These are phyloP conservation scores for Aphelinus atriplicis DNA, from an alignment of 1,140 invertebrate genomes.

Conservation along the genomic window DNA sequence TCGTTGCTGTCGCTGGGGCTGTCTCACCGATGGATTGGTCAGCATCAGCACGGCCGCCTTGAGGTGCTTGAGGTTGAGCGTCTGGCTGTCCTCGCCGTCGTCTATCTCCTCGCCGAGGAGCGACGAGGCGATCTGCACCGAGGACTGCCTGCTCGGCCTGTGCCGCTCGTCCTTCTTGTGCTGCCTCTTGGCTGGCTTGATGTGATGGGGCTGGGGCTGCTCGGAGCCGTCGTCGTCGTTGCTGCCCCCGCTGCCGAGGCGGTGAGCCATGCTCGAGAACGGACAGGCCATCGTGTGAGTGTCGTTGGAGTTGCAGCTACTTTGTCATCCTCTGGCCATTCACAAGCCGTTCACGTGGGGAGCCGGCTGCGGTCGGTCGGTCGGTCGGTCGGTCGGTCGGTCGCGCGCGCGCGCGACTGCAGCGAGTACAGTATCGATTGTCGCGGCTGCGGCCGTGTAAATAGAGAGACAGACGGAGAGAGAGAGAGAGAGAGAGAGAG, in stretches of 20 bases:
- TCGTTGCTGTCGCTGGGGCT: no score
- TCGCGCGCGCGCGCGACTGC: no score
- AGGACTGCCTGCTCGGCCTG: slow-evolving; percentile 63
- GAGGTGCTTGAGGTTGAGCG: slow-evolving; percentile 70
- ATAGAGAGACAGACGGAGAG: no score
- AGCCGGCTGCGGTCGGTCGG: no score
- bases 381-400: no score
- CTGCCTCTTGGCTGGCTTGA: slow-evolving; percentile 39
- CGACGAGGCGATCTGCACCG: slow-evolving; percentile 64
- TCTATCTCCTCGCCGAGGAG: slow-evolving; percentile 61
- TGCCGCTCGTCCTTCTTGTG: slow-evolving; percentile 45
- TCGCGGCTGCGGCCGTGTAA: no score
- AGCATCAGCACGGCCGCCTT: slow-evolving; percentile 68
- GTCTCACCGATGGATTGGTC: slow-evolving; percentile 69
- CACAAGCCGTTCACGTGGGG: no score
- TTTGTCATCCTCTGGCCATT: no score
- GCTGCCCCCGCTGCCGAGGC: slow-evolving; percentile 43
- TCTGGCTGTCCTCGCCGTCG: slow-evolving; percentile 66
- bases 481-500: no score
- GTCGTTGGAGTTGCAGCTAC: background rate
- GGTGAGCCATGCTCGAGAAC: slow-evolving; percentile 52
- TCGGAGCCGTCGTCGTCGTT: slow-evolving; percentile 27
- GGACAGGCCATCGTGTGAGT: slow-evolving; percentile 59
- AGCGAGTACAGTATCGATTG: no score
- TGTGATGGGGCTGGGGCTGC: slow-evolving; percentile 34